A percentile compares a stretch with the other conserved stretches of the same genome.
Conservation (phyloP, 2,797 vertebrate species). For the Coccyzus lansbergi region DNA sequence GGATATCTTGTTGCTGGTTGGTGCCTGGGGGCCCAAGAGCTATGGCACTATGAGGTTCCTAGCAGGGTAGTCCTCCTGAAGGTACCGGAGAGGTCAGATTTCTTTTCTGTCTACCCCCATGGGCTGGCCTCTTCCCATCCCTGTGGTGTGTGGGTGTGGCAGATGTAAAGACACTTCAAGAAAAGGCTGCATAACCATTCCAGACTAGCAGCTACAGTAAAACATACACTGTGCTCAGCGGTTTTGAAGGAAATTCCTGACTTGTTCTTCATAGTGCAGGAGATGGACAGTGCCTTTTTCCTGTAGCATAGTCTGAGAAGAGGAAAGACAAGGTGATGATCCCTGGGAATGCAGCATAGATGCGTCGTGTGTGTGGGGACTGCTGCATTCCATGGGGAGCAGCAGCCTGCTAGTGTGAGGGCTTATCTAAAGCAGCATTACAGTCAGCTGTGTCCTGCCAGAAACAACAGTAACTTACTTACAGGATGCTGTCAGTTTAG, state of each 20-base stretch:
- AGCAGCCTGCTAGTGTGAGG: not conserved
- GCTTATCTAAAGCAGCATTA: not conserved
- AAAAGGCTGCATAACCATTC: not conserved
- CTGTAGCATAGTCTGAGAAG: not conserved
- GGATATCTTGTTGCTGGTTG: rapidly evolving
- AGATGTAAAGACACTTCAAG: not conserved
- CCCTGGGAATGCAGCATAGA: not conserved
- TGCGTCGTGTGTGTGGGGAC: not conserved
- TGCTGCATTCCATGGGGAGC: not conserved
- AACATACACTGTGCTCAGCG: rapidly evolving
- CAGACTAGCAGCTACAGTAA: not conserved
- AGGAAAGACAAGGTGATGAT: not conserved
- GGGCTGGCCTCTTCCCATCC: not conserved
- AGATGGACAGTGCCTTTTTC: not conserved
- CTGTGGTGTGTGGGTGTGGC: not conserved
- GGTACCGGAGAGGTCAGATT: not conserved
- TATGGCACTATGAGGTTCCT: not conserved
- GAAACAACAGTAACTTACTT: not conserved
- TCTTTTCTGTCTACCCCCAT: rapidly evolving
- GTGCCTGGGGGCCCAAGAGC: rapidly evolving
- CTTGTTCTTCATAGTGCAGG: not conserved
- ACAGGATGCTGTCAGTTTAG: not conserved
- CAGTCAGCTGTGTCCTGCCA: not conserved
- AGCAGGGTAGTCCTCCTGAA: not conserved
- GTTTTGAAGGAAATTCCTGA: rapidly evolving